These are phyloP conservation scores for Yponomeuta evonymella DNA, from an alignment of 2,888 invertebrate genomes.

Conservation along the genomic window DNA sequence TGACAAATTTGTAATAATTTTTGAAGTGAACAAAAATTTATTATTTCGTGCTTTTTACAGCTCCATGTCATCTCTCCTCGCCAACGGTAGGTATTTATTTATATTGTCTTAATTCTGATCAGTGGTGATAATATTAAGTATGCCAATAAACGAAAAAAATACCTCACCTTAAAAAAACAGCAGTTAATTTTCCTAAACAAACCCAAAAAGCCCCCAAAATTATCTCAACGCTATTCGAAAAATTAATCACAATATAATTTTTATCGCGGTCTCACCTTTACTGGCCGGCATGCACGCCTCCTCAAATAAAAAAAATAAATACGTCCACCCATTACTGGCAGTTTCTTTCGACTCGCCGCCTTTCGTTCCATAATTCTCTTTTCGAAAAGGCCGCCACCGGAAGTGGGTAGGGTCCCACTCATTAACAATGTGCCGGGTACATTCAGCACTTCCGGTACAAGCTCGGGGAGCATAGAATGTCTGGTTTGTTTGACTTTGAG, in stretches of 20 bases:
- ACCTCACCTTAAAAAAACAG: too few relatives aligned
- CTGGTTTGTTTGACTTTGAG: background rate
- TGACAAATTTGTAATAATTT: too few relatives aligned
- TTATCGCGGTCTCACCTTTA: background rate
- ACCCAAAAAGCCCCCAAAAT: too few relatives aligned
- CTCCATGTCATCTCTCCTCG: too few relatives aligned
- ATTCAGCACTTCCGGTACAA: constrained; percentile 44
- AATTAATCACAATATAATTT: background rate
- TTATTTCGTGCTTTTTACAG: too few relatives aligned
- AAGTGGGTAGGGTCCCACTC: constrained; percentile 33
- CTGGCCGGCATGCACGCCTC: background rate
- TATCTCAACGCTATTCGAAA: background rate
- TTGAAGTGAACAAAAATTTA: too few relatives aligned
- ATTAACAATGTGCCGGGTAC: constrained; percentile 53
- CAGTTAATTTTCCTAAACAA: too few relatives aligned
- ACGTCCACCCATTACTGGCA: constrained; percentile 38
- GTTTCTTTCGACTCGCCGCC: constrained; percentile 34
- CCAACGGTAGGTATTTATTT: too few relatives aligned
- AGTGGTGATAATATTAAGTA: too few relatives aligned
- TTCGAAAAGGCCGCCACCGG: constrained; percentile 37
- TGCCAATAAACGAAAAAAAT: too few relatives aligned
- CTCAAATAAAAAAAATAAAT: constrained; percentile 5
- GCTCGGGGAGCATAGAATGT: background rate
- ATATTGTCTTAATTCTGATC: too few relatives aligned
- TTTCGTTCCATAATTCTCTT: constrained; percentile 45